Evolutionary conservation across 2,797 vertebrate species (phyloP), one percentile per base, ranked within the genome.

Genomic region (Sebastes iracundus): DNA sequence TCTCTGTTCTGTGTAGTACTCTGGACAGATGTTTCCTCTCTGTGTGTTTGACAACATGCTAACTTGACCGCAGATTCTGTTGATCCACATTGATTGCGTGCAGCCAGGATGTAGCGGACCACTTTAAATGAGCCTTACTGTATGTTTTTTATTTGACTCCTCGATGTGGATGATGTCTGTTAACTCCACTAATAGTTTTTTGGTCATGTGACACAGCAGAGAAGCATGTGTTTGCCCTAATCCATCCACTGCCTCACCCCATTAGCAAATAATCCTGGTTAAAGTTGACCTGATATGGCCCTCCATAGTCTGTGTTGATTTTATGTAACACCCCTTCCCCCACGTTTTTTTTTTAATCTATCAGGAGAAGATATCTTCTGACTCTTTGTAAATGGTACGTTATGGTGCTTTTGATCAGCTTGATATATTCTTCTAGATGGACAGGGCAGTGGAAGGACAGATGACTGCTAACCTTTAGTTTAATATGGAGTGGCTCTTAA

Each of bases 251-350:
- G 64, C 76, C 46, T 76, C 66, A 27, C 74, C 83, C 75, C 78
- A 85, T 84, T 81, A 85, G 68, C 68, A 88, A 84, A 81, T 90
- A 87, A 88, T 92, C 91, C 84, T 61, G 67, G 85, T 85, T 75
- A 76, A 83, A 80, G 72, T 74, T 85, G 80, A 80, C 68, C 76
- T 80, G 80, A 69, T 80, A n/a, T 16, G 53, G 83, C 20, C 46
- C 53, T 73, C 22, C 12, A 12, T 64, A 73, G 38, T 65, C 72
- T 73, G 23, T 67, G 55, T 64, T 76, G 22, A 67, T 75, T 65
- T 72, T 72, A 55, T 33, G 49, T 38, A 72, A 74, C 63, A 27
- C 60, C n/a, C 65, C 55, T 33, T 25, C 74, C 53, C 56, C 38
- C 55, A 20, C 9, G 18, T 64, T 63, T 38, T 22, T 59, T 55